phyloP scores from a whole-genome alignment of 2,113 vertebrate genomes.

The Syngnathus typhle region DNA sequence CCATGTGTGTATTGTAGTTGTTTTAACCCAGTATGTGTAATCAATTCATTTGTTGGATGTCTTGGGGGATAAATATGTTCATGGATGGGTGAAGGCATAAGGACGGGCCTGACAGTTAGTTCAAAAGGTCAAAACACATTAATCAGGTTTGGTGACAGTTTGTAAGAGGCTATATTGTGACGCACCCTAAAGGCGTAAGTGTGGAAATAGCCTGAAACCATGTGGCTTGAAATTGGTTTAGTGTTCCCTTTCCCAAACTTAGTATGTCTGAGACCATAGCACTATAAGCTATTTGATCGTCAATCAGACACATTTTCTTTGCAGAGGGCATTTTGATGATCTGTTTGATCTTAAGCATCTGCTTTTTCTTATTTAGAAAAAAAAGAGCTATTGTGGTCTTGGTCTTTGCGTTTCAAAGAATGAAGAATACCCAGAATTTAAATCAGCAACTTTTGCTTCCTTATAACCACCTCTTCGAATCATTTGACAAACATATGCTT shows the following conservation, averaged over 20 bases:
- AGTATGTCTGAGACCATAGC: neutral
- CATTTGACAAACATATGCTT: too few relatives aligned
- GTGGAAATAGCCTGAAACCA: neutral
- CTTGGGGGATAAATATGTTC: neutral
- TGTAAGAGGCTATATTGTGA: slow-evolving; percentile 41
- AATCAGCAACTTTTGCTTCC: too few relatives aligned
- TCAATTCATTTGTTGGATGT: neutral
- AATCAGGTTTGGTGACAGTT: slow-evolving; percentile 50
- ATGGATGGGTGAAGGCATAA: slow-evolving; percentile 22
- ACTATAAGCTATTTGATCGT: slow-evolving; percentile 11
- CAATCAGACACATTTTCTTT: too few relatives aligned
- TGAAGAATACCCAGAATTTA: too few relatives aligned
- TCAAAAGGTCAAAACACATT: slow-evolving; percentile 34
- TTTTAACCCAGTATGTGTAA: too few relatives aligned
- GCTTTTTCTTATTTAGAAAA: too few relatives aligned
- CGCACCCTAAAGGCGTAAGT: neutral
- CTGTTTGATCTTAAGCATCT: too few relatives aligned
- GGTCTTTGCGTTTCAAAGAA: too few relatives aligned
- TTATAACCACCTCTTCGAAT: too few relatives aligned
- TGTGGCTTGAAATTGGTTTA: neutral
- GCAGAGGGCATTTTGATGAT: too few relatives aligned
- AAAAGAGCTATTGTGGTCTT: too few relatives aligned
- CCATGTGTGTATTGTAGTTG: too few relatives aligned
- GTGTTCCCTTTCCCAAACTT: neutral
- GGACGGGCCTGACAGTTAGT: slow-evolving; percentile 14